Evolutionary conservation across 2,113 vertebrate species (phyloP), one percentile per base, ranked within the genome.

Genomic region (Romanogobio albipinnatus): DNA sequence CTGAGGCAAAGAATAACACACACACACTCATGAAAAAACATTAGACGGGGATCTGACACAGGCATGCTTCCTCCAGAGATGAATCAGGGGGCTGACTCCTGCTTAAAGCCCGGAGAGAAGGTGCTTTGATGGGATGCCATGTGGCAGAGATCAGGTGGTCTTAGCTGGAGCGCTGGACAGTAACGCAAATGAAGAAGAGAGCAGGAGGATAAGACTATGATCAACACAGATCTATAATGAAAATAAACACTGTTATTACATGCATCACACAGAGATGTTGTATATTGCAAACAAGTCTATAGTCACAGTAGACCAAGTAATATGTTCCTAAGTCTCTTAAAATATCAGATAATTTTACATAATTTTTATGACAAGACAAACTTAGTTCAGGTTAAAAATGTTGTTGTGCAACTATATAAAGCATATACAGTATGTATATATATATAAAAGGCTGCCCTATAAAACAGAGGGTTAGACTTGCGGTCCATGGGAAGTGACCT

Each of bases 401-500:
- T 29, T 29, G 29, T 29, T 29, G 29, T 29, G 29, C 29, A 36
- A 36, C 33, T 2, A 33, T 33, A 3, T 33, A 36, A 0, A 36
- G 4, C 4, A 36, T 36, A 36, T 5, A 39, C 4, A 4, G 29
- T 5, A 39, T 39, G 1, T 39, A 39, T 39, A 4, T 39, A 39
- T 39, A 29, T 29, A 29, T 29, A 92, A 93, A 94, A 92, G 92
- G 89, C 92, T 94, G 94, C 93, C 93, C 93, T 94, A 93, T 92
- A 92, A 94, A 94, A 90, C 91, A 93, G 90, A 94, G 90, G 93
- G 93, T 92, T 92, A 93, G 89, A 90, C 93, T 93, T 90, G 90
- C 90, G 93, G 91, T 92, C 94, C 94, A 94, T 95, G 93, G 94
- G 94, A 95, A 95, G 93, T 95, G 94, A 92, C 93, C 93, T 91